Evolutionary conservation across 2,113 vertebrate genomes (phyloP).

Genomic region (Pitta sordida): DNA sequence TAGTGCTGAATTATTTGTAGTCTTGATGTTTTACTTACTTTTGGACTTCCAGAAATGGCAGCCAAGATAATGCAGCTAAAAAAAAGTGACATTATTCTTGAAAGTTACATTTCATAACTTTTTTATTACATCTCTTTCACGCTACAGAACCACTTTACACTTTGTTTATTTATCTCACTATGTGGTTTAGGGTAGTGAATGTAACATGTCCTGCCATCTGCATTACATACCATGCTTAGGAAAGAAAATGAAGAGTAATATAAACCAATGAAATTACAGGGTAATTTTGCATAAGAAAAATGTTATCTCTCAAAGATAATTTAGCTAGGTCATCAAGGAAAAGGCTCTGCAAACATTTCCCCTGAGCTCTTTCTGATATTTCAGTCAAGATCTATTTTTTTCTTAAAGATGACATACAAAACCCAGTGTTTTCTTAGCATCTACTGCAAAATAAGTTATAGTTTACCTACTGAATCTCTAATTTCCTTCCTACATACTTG

Average conservation of each 20-base stretch:
- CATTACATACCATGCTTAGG: background rate
- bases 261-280: background rate
- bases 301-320: background rate
- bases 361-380: background rate
- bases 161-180: background rate
- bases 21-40: background rate
- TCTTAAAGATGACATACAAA: background rate
- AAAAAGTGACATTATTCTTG: background rate
- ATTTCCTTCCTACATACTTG: background rate
- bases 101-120: background rate
- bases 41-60: constrained; percentile 16
- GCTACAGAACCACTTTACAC: background rate
- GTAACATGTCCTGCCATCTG: background rate
- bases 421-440: background rate
- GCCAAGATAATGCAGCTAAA: background rate
- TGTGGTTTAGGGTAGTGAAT: background rate
- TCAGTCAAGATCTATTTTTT: background rate
- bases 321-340: background rate
- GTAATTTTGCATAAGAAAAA: background rate
- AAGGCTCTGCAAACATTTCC: background rate
- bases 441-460: background rate
- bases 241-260: background rate
- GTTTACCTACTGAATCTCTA: background rate
- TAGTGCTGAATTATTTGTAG: background rate
- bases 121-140: background rate